Evolutionary conservation across 2,113 vertebrate genomes (phyloP).

Genomic region (Otis tarda): DNA sequence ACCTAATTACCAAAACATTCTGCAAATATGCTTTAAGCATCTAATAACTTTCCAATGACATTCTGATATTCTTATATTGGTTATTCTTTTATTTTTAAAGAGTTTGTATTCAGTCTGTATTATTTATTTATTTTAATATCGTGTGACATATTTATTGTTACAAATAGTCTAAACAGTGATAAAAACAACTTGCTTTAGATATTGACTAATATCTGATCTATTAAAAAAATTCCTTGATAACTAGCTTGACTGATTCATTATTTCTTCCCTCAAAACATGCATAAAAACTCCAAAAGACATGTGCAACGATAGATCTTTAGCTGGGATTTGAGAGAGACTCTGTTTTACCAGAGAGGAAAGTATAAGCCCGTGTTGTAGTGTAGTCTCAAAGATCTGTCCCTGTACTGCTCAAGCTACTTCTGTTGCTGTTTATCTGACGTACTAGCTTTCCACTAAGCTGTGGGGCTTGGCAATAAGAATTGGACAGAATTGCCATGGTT

Average conservation of each 20-base stretch:
- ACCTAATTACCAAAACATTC: background rate
- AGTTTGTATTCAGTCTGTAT: background rate
- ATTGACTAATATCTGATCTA: background rate
- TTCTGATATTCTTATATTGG: background rate
- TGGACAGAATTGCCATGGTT: background rate
- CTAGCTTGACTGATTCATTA: background rate
- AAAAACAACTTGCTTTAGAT: background rate
- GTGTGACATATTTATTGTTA: background rate
- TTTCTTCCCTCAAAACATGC: background rate
- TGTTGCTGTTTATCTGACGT: background rate
- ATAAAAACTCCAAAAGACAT: background rate
- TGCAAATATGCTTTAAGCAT: background rate
- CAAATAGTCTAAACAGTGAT: background rate
- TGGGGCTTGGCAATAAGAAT: background rate
- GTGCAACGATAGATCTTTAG: background rate
- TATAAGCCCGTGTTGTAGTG: background rate
- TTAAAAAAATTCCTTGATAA: background rate
- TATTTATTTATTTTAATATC: background rate
- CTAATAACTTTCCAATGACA: background rate
- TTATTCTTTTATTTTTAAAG: background rate
- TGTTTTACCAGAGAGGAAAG: background rate
- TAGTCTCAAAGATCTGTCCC: background rate
- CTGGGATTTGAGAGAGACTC: background rate
- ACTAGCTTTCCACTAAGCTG: background rate
- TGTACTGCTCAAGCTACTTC: background rate